Conservation (phyloP, 2,113 vertebrate genomes). For the Passer montanus region DNA sequence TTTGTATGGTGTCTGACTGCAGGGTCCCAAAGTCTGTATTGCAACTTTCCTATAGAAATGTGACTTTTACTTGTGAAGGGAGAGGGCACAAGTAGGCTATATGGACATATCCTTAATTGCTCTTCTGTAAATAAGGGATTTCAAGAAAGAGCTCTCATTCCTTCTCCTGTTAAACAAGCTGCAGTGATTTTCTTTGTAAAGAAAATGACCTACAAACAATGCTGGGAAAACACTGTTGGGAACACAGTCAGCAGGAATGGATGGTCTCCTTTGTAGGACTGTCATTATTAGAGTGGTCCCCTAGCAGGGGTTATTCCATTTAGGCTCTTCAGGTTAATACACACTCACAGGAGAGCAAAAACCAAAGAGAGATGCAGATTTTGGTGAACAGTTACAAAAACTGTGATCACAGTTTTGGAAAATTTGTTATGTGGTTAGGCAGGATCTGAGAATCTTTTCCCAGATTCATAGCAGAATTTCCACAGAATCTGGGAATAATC, state of each 20-base stretch:
- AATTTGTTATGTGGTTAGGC: background rate
- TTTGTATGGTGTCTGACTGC: background rate
- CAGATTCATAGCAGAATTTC: background rate
- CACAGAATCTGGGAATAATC: background rate
- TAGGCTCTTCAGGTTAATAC: background rate
- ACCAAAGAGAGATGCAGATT: background rate
- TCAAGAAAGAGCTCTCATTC: background rate
- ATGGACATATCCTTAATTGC: background rate
- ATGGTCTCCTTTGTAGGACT: background rate
- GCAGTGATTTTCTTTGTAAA: background rate
- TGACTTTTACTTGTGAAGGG: background rate
- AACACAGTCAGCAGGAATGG: background rate
- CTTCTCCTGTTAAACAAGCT: background rate
- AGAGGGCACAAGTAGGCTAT: background rate
- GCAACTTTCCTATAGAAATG: background rate
- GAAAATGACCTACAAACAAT: background rate
- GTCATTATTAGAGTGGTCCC: background rate
- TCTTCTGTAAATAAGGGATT: background rate
- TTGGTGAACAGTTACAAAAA: background rate
- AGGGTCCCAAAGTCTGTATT: background rate
- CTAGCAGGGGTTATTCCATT: background rate
- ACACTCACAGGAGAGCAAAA: background rate
- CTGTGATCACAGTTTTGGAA: background rate
- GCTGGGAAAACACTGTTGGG: background rate
- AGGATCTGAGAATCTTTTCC: background rate